These are phyloP conservation scores for Lepidocolaptes lacrymiger DNA, from an alignment of 2,797 vertebrate genomes.

Conservation along the genomic window DNA sequence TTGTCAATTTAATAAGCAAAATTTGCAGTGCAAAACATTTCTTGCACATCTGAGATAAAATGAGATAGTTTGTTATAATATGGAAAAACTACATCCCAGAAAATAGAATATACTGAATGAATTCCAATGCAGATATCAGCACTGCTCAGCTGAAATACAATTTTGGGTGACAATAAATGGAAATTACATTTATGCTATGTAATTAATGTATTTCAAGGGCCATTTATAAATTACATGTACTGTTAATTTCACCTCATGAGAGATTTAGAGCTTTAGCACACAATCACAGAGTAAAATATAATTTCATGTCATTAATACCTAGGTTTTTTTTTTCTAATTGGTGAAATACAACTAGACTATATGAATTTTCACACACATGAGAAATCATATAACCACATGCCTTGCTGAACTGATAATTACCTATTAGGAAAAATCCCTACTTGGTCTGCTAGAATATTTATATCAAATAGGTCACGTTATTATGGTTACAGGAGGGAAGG, in stretches of 20 bases:
- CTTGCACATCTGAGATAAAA: neutral
- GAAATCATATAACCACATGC: neutral
- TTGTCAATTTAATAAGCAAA: neutral
- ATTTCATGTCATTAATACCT: neutral
- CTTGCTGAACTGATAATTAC: neutral
- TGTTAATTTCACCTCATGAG: neutral
- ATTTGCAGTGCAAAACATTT: neutral
- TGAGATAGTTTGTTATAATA: neutral
- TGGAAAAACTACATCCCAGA: neutral
- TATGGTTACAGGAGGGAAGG: neutral
- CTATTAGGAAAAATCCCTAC: neutral
- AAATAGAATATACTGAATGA: neutral
- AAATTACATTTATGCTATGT: neutral
- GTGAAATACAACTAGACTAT: neutral
- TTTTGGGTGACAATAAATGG: neutral
- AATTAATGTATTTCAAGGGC: constrained; percentile 10
- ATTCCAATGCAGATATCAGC: neutral
- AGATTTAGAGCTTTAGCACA: neutral
- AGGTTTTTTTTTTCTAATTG: neutral
- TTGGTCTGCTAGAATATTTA: neutral
- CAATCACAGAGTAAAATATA: neutral
- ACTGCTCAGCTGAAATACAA: neutral
- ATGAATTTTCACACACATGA: neutral
- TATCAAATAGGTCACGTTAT: neutral
- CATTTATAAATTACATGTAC: neutral